Conservation (phyloP, 53 echinoderm and acorn worm genomes). For the Henricia sp. region DNA sequence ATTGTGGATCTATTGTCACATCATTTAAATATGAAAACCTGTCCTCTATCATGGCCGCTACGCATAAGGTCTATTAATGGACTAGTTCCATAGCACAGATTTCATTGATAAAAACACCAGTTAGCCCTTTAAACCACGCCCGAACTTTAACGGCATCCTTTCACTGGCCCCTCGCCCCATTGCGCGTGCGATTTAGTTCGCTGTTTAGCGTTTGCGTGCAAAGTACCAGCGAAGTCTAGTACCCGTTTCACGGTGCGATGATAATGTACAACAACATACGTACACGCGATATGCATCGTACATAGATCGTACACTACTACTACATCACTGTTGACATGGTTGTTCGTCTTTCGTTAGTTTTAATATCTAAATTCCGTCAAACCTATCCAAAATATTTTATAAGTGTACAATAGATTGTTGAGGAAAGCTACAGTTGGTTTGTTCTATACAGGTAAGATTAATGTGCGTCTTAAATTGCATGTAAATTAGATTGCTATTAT, state of each 20-base stretch:
- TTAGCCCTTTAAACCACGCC: too few species aligned
- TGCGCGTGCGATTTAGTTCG: too few species aligned
- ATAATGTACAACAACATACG: neutral
- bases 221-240: conserved; percentile 19
- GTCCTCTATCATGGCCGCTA: too few species aligned
- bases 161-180: neutral
- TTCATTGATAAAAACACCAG: too few species aligned
- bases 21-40: too few species aligned
- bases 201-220: neutral
- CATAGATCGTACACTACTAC: neutral
- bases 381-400: neutral
- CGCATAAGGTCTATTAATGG: too few species aligned
- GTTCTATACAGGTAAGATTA: conserved; percentile 4
- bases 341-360: neutral
- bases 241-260: neutral
- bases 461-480: neutral
- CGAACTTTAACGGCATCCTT: neutral
- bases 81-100: too few species aligned
- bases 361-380: neutral
- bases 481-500: neutral
- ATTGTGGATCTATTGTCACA: too few species aligned
- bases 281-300: neutral
- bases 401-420: neutral
- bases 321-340: neutral
- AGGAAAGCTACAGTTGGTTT: neutral